Evolutionary conservation across 2,113 vertebrate genomes (phyloP).

Genomic region (Barbus barbus): DNA sequence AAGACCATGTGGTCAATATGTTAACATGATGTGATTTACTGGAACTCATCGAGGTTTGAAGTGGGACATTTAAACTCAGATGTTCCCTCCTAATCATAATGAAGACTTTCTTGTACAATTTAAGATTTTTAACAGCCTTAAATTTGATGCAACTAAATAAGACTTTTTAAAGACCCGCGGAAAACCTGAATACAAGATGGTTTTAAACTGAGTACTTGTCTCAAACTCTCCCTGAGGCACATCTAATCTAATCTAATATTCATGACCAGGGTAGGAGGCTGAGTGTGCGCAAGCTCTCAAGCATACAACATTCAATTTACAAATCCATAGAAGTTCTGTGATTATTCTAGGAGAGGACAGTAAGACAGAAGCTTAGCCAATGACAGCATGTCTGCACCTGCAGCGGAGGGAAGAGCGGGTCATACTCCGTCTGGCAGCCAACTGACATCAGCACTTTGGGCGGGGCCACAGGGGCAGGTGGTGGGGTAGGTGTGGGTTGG

Average conservation of each 20-base stretch:
- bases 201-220: not conserved
- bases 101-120: too few relatives aligned
- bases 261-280: not conserved
- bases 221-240: not conserved
- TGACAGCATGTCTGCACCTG: slow-evolving; percentile 86
- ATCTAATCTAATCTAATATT: not conserved
- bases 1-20: too few relatives aligned
- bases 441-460: slow-evolving; percentile 82
- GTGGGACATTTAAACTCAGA: too few relatives aligned
- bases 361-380: slow-evolving; percentile 42
- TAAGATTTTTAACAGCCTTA: too few relatives aligned
- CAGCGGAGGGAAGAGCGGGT: slow-evolving; percentile 78
- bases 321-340: not conserved
- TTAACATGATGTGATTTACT: too few relatives aligned
- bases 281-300: not conserved
- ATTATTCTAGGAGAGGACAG: slow-evolving; percentile 32
- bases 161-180: too few relatives aligned
- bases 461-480: slow-evolving; percentile 46
- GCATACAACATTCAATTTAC: not conserved
- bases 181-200: not conserved
- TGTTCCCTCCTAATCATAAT: too few relatives aligned
- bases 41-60: too few relatives aligned
- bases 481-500: slow-evolving; percentile 61
- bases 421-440: slow-evolving; percentile 91
- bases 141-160: too few relatives aligned